Base-by-base conservation (phyloP, 2,113 vertebrate genomes). In the Paraplagusia blochii region DNA sequence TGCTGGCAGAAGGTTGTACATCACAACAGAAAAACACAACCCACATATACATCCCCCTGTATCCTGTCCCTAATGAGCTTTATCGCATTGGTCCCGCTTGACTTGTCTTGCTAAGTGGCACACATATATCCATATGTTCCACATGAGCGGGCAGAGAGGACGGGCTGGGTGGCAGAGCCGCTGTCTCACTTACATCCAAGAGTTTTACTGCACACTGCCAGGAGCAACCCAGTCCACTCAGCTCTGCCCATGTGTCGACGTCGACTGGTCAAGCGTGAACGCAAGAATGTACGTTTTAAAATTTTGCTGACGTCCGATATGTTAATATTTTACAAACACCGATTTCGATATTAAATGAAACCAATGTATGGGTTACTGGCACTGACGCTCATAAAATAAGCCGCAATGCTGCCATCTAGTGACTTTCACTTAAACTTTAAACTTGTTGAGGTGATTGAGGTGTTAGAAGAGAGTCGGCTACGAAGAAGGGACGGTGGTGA, bases 121-220 rank as follows among this genome's bases (percentile, higher is more conserved):
- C 85, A 88, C 82, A 86, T 85, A 86, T 80, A 86, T 88, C 85
- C 77, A 82, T 85, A 83, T 83, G 81, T 87, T 88, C 78, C 84
- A 85, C 84, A 85, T 87, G 85, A 87, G 69, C 71, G 75, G 42
- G 70, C 83, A 83, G 69, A 79, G 68, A 72, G 76, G 68, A 79
- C 77, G 82, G 64, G 65, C 79, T 85, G 79, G 74, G 77, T 85
- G 80, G 80, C 84, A 73, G 76, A 39, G 55, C 68, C 47, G 76
- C 85, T 85, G 85, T 84, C 87, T 89, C 82, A 85, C 81, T 88
- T 88, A 87, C 85, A 87, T 69, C 52, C 44, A 36, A 80, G 80
- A 84, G 80, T 86, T 80, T 75, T 69, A 78, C 76, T 73, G 72
- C 79, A 66, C 22, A 82, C 67, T 73, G 85, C 84, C 85, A 81